Percentiles rank a stretch among this genome's conserved stretches.
Conservation (phyloP, 2,888 invertebrate genomes). For the Pollenia griseotomentosa region DNA sequence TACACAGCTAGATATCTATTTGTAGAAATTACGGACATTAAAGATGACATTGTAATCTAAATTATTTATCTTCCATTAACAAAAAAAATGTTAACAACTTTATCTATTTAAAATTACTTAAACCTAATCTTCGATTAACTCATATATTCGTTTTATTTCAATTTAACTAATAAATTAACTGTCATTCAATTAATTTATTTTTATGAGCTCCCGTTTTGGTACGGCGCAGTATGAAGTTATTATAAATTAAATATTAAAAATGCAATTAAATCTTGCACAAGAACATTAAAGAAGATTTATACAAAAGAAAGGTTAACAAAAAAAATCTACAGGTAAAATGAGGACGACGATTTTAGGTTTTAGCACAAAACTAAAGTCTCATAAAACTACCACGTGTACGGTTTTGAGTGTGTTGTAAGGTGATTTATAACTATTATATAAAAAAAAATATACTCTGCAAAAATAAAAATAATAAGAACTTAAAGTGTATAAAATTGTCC, state of each 20-base stretch:
- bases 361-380: neutral
- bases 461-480: neutral
- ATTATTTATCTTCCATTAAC: too few relatives aligned
- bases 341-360: neutral
- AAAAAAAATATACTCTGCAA: neutral
- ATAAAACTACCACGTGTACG: constrained; percentile 17
- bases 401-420: neutral
- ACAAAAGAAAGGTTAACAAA: neutral
- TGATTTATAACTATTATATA: constrained; percentile 39
- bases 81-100: too few relatives aligned
- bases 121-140: too few relatives aligned
- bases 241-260: constrained; percentile 53
- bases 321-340: neutral
- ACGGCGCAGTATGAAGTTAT: constrained; percentile 4
- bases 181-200: constrained; percentile 20
- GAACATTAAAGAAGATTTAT: constrained; percentile 51
- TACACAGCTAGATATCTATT: too few relatives aligned
- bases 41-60: too few relatives aligned
- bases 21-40: too few relatives aligned
- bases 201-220: constrained; percentile 29
- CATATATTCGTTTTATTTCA: neutral
- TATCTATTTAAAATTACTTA: too few relatives aligned
- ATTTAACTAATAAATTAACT: constrained; percentile 24
- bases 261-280: constrained; percentile 49
- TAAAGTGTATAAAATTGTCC: neutral